A percentile compares a stretch with the other conserved stretches of the same genome.
phyloP scores from a whole-genome alignment of 2,888 invertebrate genomes.

The Ophion ventricosus region DNA sequence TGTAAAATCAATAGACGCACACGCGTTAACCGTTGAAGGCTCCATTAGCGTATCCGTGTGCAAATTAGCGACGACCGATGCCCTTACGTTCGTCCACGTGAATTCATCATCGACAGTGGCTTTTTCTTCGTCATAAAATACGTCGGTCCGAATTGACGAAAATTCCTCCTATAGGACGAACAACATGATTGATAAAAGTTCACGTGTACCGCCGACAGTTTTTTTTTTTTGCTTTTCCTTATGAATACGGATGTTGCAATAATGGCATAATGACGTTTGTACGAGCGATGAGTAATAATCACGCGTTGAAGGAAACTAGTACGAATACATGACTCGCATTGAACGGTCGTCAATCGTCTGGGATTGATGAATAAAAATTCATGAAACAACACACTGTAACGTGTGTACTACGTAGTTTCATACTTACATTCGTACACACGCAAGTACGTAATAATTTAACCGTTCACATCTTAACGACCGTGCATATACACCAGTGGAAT shows the following conservation, averaged over 20 bases:
- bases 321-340: conserved; percentile 28
- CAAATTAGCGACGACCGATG: conserved; percentile 16
- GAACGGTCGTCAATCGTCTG: conserved; percentile 29
- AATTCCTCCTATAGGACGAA: neutral
- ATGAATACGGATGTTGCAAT: conserved; percentile 19
- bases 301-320: conserved; percentile 11
- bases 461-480: conserved; percentile 1
- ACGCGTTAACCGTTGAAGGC: neutral
- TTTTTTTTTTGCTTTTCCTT: too few relatives aligned
- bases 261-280: conserved; percentile 8
- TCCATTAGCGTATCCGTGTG: conserved; percentile 15
- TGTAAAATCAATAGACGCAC: too few relatives aligned
- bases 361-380: conserved; percentile 17
- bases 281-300: conserved; percentile 52
- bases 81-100: neutral
- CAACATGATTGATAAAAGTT: neutral
- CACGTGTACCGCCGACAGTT: neutral
- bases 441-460: conserved; percentile 32
- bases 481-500: too few relatives aligned
- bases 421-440: neutral
- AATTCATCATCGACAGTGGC: neutral
- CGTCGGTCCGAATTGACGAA: too few relatives aligned
- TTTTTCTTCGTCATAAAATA: neutral
- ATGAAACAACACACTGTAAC: conserved; percentile 29
- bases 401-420: conserved; percentile 40